Conservation (phyloP, 2,113 vertebrate genomes). For the Centropus bengalensis region DNA sequence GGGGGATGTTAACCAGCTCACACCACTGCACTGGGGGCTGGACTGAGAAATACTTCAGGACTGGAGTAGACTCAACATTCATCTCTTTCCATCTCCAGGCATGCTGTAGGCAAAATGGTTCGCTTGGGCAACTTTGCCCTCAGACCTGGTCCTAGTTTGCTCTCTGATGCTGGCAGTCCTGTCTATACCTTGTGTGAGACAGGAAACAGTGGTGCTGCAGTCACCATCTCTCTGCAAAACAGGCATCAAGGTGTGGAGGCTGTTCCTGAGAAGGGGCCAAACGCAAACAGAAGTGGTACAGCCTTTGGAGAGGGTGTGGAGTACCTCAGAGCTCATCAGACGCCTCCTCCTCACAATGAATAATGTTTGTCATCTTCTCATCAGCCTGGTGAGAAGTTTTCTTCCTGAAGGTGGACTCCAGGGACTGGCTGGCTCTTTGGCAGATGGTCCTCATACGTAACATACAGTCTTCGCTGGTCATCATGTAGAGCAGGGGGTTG, state of each 20-base stretch:
- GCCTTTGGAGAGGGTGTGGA: not conserved
- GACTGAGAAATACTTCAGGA: not conserved
- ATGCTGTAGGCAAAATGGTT: not conserved
- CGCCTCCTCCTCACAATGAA: not conserved
- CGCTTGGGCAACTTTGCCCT: not conserved
- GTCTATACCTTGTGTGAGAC: not conserved
- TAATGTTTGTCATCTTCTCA: not conserved
- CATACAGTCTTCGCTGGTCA: slow-evolving; percentile 56
- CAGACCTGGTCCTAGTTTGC: not conserved
- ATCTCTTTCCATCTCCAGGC: not conserved
- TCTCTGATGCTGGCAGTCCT: not conserved
- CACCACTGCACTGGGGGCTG: not conserved
- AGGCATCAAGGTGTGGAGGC: not conserved
- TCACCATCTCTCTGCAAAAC: not conserved
- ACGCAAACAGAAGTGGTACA: not conserved
- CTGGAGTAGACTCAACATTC: rapidly evolving
- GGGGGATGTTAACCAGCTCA: not conserved
- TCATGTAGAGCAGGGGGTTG: slow-evolving; percentile 83
- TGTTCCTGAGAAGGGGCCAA: not conserved
- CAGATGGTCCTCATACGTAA: not conserved
- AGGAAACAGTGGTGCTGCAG: not conserved
- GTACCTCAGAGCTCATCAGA: slow-evolving; percentile 31
- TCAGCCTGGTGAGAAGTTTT: not conserved
- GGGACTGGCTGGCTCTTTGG: not conserved
- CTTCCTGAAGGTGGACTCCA: not conserved